phyloP scores from a whole-genome alignment of 2,113 vertebrate genomes.

The Zosterops hypoxanthus region DNA sequence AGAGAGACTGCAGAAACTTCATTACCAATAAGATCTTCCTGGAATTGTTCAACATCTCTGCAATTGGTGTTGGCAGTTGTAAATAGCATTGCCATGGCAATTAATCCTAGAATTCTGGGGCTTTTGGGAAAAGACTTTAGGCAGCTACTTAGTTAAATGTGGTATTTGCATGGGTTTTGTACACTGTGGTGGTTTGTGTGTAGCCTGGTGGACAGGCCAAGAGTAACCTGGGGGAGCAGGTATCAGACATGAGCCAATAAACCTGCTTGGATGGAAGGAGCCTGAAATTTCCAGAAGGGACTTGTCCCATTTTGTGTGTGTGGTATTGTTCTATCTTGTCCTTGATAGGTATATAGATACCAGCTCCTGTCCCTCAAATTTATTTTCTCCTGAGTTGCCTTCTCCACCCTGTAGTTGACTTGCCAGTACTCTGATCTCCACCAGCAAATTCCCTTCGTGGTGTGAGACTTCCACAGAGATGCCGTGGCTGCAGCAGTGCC shows the following conservation, averaged over 20 bases:
- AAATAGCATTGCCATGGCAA: constrained; percentile 2
- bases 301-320: not conserved
- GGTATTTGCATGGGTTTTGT: not conserved
- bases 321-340: not conserved
- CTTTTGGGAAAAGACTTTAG: constrained; percentile 9
- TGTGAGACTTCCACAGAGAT: not conserved
- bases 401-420: not conserved
- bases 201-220: not conserved
- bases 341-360: not conserved
- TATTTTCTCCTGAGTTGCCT: not conserved
- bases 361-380: not conserved
- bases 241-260: not conserved
- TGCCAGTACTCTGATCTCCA: not conserved
- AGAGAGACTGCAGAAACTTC: not conserved
- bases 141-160: not conserved
- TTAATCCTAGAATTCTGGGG: constrained; percentile 35
- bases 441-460: not conserved
- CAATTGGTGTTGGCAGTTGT: constrained; percentile 16
- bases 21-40: not conserved
- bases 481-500: not conserved
- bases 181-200: fast-evolving
- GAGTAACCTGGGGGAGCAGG: not conserved
- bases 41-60: not conserved
- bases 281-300: not conserved
- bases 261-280: not conserved